Evolutionary conservation across 2,888 invertebrate species (phyloP).

Genomic region (Meteorus colon): DNA sequence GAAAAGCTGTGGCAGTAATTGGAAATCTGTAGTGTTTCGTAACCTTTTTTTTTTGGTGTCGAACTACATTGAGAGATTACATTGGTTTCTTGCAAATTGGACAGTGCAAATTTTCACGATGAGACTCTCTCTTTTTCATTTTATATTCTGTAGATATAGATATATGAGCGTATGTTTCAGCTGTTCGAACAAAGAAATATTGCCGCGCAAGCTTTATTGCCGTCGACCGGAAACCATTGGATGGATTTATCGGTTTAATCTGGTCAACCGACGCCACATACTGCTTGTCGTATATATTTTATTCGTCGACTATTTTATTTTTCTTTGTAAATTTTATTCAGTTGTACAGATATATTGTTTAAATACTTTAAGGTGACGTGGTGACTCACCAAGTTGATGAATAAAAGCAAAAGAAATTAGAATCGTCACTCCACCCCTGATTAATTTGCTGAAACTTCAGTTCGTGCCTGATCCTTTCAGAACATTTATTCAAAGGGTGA

Average conservation of each 20-base stretch:
- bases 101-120: constrained; percentile 35
- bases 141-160: constrained; percentile 31
- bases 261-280: constrained; percentile 47
- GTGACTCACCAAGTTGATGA: too few relatives aligned
- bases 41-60: background rate
- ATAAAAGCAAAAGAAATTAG: too few relatives aligned
- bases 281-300: constrained; percentile 30
- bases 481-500: too few relatives aligned
- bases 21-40: too few relatives aligned
- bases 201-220: constrained; percentile 42
- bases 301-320: constrained; percentile 4
- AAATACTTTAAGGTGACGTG: too few relatives aligned
- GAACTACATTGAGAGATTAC: background rate
- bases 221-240: constrained; percentile 46
- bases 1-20: too few relatives aligned
- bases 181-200: constrained; percentile 42
- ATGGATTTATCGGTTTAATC: constrained; percentile 48
- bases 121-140: constrained; percentile 9
- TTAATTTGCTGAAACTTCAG: too few relatives aligned
- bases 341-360: background rate
- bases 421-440: too few relatives aligned
- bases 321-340: background rate
- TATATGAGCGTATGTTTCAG: constrained; percentile 25
- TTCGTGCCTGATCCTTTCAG: too few relatives aligned
- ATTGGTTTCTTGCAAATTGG: constrained; percentile 37